Conservation (phyloP, 2,113 vertebrate species). For the Solea solea region DNA sequence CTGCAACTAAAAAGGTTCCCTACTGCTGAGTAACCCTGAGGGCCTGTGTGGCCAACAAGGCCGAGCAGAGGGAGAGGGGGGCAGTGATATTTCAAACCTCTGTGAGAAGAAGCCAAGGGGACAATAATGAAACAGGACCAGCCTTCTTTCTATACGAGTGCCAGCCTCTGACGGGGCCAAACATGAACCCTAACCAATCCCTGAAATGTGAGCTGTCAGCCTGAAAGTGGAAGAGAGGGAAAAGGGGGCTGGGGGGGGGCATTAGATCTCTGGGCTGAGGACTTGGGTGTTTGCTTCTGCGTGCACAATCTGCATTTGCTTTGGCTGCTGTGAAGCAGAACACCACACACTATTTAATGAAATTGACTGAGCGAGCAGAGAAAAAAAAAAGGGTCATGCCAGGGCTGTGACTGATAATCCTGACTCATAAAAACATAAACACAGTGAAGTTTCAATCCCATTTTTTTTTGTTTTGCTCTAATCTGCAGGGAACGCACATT, state of each 20-base stretch:
- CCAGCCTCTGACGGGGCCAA: slow-evolving; percentile 49
- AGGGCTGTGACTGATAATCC: slow-evolving; percentile 10
- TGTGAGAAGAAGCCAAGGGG: slow-evolving; percentile 31
- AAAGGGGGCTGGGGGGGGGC: neutral
- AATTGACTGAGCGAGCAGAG: slow-evolving; percentile 23
- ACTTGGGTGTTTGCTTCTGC: slow-evolving; percentile 39
- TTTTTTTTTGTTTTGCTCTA: neutral
- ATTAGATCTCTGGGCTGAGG: slow-evolving; percentile 31
- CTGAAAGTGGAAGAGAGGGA: slow-evolving; percentile 32
- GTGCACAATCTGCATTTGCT: slow-evolving; percentile 56
- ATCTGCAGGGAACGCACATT: slow-evolving; percentile 12
- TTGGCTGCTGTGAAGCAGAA: slow-evolving; percentile 53
- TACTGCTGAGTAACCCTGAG: slow-evolving; percentile 71
- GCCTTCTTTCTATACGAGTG: slow-evolving; percentile 38
- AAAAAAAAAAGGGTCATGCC: neutral
- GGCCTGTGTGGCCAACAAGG: slow-evolving; percentile 32
- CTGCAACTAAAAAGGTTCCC: slow-evolving; percentile 43
- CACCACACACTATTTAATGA: slow-evolving; percentile 52
- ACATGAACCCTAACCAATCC: slow-evolving; percentile 41
- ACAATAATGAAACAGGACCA: slow-evolving; percentile 44
- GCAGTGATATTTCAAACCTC: slow-evolving; percentile 48
- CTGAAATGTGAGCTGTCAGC: slow-evolving; percentile 62
- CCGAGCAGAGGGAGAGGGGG: slow-evolving; percentile 12
- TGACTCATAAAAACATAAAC: slow-evolving; percentile 13
- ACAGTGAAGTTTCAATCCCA: slow-evolving; percentile 2